These are phyloP conservation scores for Phoeniculus purpureus DNA, from an alignment of 2,797 vertebrate genomes.

Conservation along the genomic window DNA sequence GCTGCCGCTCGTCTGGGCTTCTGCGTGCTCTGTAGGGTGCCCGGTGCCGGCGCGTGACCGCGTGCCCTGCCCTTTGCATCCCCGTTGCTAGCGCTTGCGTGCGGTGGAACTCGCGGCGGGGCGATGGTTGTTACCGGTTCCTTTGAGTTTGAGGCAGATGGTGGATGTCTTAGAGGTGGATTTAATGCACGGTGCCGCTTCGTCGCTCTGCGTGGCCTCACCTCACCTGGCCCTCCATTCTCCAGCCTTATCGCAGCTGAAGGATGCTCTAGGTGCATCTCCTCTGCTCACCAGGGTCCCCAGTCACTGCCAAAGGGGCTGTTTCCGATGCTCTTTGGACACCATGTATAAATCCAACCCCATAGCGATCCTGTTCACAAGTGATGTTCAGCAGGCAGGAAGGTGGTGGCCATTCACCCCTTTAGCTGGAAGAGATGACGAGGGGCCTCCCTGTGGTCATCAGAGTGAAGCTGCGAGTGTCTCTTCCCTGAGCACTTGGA, in stretches of 20 bases:
- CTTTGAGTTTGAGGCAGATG: background rate
- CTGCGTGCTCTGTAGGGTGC: constrained; percentile 43
- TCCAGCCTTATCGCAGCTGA: background rate
- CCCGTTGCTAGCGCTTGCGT: background rate
- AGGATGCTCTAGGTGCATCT: background rate
- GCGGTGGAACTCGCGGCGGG: background rate
- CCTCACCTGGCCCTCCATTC: background rate
- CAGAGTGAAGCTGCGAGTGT: accelerated
- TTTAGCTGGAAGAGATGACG: background rate
- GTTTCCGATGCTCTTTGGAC: background rate
- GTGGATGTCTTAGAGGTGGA: background rate
- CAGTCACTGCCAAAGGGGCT: background rate
- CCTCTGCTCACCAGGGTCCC: background rate
- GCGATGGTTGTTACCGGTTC: background rate
- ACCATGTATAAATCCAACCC: accelerated
- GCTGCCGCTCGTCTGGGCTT: constrained; percentile 29
- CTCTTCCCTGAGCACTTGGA: background rate
- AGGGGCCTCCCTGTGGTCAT: background rate
- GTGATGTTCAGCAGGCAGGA: accelerated
- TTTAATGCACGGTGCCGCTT: background rate
- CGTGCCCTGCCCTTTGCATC: background rate
- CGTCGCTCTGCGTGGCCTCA: background rate
- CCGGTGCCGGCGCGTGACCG: background rate
- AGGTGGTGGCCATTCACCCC: background rate
- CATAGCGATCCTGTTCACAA: background rate